Conservation (phyloP, 2,113 vertebrate species). For the Callopanchax toddi region DNA sequence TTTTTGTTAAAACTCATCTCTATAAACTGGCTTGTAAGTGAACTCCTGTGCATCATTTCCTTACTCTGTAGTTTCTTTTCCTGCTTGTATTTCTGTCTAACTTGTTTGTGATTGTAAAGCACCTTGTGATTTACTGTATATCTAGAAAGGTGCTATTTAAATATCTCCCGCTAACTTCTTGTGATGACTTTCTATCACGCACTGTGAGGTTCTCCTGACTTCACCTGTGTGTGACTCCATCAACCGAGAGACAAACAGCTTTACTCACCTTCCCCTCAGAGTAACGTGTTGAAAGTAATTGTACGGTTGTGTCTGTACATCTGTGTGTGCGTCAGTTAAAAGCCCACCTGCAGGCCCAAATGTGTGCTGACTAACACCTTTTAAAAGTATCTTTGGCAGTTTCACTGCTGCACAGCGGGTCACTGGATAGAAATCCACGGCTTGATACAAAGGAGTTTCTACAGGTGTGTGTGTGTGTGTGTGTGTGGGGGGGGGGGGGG, state of each 20-base stretch:
- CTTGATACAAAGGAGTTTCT: neutral
- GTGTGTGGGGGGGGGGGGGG: too few relatives aligned
- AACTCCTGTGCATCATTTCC: too few relatives aligned
- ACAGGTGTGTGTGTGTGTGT: neutral
- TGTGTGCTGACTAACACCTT: slow-evolving; percentile 44
- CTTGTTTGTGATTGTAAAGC: too few relatives aligned
- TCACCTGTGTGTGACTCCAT: slow-evolving; percentile 46
- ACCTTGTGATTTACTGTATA: too few relatives aligned
- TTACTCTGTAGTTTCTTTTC: too few relatives aligned
- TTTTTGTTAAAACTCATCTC: too few relatives aligned
- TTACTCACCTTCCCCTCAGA: slow-evolving; percentile 57
- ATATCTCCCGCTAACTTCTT: too few relatives aligned
- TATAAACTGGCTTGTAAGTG: too few relatives aligned
- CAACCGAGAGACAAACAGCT: slow-evolving; percentile 44
- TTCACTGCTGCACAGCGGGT: slow-evolving; percentile 5
- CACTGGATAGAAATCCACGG: slow-evolving; percentile 3
- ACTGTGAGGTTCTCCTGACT: neutral
- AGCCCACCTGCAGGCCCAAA: slow-evolving; percentile 49
- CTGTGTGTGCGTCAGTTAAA: slow-evolving; percentile 46
- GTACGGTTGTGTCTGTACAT: slow-evolving; percentile 34
- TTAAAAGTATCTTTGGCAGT: slow-evolving; percentile 19
- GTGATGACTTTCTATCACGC: too few relatives aligned
- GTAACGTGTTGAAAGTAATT: slow-evolving; percentile 43
- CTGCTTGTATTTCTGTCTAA: too few relatives aligned
- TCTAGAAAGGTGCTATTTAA: too few relatives aligned